A percentile compares a stretch with the other conserved stretches of the same genome.
Evolutionary conservation across 2,113 vertebrate genomes (phyloP).

Genomic region (Oryzias javanicus): DNA sequence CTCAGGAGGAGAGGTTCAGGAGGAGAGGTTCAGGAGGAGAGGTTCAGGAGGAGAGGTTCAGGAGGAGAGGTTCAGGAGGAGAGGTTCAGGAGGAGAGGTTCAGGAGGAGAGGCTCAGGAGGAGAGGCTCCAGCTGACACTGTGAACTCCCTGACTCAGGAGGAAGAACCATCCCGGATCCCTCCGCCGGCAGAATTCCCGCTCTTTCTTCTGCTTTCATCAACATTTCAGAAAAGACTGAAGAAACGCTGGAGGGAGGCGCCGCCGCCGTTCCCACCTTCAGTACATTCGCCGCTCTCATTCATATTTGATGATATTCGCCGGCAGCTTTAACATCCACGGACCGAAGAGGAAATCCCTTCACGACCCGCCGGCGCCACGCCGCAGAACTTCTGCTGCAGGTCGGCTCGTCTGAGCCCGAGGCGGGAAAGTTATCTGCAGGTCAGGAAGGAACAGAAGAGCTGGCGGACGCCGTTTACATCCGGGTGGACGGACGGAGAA

Average conservation of each 20-base stretch:
- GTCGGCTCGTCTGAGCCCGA: constrained; percentile 13
- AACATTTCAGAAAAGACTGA: constrained; percentile 3
- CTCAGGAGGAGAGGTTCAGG: constrained; percentile 34
- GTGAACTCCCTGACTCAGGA: constrained; percentile 69
- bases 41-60: constrained; percentile 36
- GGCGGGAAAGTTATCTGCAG: constrained; percentile 7
- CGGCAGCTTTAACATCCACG: constrained; percentile 70
- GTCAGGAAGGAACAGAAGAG: too few relatives aligned
- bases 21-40: neutral
- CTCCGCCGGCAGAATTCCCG: too few relatives aligned
- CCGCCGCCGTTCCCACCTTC: constrained; percentile 15
- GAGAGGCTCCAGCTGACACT: constrained; percentile 53
- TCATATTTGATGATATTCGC: constrained; percentile 75
- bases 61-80: constrained; percentile 34
- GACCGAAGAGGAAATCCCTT: constrained; percentile 71
- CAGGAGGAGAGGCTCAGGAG: constrained; percentile 22
- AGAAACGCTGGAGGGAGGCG: constrained; percentile 5
- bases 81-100: constrained; percentile 11
- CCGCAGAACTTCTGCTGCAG: constrained; percentile 37
- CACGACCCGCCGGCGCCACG: constrained; percentile 28
- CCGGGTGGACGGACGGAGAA: too few relatives aligned
- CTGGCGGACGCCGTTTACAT: too few relatives aligned
- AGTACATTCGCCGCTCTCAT: constrained; percentile 65
- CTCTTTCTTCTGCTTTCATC: neutral
- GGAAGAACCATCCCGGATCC: too few relatives aligned